These are phyloP conservation scores for Neodiprion lecontei DNA, from an alignment of 1,140 invertebrate genomes.

Conservation along the genomic window DNA sequence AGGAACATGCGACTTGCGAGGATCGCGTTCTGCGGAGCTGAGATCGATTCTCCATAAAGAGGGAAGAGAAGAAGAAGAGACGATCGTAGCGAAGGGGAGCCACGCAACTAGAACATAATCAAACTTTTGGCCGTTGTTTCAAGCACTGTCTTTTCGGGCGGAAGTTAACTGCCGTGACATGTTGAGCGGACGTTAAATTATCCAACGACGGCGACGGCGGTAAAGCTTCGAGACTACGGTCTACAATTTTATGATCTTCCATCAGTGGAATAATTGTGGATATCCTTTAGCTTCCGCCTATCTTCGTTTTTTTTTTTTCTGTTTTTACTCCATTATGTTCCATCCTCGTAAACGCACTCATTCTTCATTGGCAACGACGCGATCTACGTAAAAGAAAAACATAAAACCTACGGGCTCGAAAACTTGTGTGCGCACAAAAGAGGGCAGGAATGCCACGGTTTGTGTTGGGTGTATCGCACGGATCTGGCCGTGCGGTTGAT, in stretches of 20 bases:
- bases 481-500: not conserved
- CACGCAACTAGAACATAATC: conserved; percentile 16
- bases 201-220: not conserved
- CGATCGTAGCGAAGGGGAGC: not conserved
- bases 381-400: too few species aligned
- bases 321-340: too few species aligned
- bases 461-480: not conserved
- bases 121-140: conserved; percentile 12
- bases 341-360: too few species aligned
- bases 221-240: conserved; percentile 1
- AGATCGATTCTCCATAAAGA: conserved; percentile 19
- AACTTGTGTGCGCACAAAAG: not conserved
- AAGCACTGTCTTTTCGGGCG: not conserved
- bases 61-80: not conserved
- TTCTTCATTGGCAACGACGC: too few species aligned
- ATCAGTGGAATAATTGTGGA: not conserved
- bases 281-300: not conserved
- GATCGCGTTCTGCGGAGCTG: not conserved
- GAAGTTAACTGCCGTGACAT: conserved; percentile 18
- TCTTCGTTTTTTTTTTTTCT: not conserved
- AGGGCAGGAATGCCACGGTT: not conserved
- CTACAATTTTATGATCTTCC: conserved; percentile 1
- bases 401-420: too few species aligned
- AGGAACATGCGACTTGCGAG: not conserved
- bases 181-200: conserved; percentile 15